Evolutionary conservation across 2,888 invertebrate species (phyloP), one percentile per base, ranked within the genome.

Genomic region (Mesoligia furuncula): DNA sequence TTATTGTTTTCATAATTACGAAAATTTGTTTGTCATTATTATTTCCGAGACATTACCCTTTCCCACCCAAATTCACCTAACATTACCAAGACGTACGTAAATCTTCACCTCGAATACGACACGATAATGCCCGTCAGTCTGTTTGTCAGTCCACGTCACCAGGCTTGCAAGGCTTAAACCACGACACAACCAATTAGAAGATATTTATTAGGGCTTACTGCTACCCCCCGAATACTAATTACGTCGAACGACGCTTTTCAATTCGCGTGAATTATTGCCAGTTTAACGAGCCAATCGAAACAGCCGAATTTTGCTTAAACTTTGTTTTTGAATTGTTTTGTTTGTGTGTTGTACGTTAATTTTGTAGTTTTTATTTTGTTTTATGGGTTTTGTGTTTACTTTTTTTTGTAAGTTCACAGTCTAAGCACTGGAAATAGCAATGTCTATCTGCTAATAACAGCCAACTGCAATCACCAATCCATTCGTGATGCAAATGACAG

Each of bases 201-300:
- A 91, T 94, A 94, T 94, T 94, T 94, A 94, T 94, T 92, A 90
- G 87, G 87, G 91, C 90, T 90, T 92, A 92, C 89, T 85, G 79
- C 81, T 81, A 61, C 77, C 77, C 77, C 86, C 85, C 84, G 76
- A 83, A 84, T 84, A 84, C 87, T 88, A 87, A 89, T 90, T 89
- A 84, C 85, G 79, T 45, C 66, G 77, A 76, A 68, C 76, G 74
- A 59, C 64, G 75, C 64, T 86, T 83, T 87, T 84, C 78, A 81
- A 84, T 87, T 76, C 72, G 15, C 67, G 59, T 87, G 75, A 87
- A 79, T 76, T 84, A 85, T 85, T 74, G 73, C 62, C 59, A 51
- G 62, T 81, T 78, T 88, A 80, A 77, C 78, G 78, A 75, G 24
- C 65, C 62, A 71, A 68, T 83, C 57, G 79, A 61, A 79, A 71